These are phyloP conservation scores for Mycteria americana DNA, from an alignment of 2,797 vertebrate genomes.

Conservation along the genomic window DNA sequence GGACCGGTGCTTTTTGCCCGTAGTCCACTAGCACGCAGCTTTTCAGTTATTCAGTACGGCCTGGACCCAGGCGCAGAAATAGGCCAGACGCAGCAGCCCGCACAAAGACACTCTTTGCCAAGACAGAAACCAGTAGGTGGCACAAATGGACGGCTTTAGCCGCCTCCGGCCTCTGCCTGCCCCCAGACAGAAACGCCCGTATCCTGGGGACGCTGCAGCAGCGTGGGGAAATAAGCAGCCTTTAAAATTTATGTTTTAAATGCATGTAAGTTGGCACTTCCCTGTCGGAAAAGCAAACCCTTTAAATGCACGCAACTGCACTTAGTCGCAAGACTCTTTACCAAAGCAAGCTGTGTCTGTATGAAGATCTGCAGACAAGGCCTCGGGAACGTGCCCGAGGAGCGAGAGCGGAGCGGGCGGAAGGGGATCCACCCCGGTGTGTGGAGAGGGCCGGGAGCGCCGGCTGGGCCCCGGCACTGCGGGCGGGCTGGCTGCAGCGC, in stretches of 20 bases:
- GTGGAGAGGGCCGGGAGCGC: rapidly evolving
- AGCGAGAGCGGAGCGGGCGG: rapidly evolving
- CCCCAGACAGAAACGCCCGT: rapidly evolving
- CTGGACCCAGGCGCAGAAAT: rapidly evolving
- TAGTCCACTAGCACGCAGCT: rapidly evolving
- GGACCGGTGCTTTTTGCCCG: rapidly evolving
- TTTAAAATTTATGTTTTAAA: rapidly evolving
- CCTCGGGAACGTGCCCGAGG: no score
- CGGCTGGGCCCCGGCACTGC: rapidly evolving
- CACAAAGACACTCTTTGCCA: neutral
- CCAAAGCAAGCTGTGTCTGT: rapidly evolving
- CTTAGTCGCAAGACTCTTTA: rapidly evolving
- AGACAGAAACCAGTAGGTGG: neutral
- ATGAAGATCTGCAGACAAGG: rapidly evolving
- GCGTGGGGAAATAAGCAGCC: rapidly evolving
- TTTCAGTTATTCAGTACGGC: neutral
- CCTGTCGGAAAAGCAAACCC: no score
- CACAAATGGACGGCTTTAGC: neutral
- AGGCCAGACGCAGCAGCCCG: neutral
- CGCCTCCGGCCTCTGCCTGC: rapidly evolving
- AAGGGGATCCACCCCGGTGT: rapidly evolving
- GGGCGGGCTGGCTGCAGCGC: rapidly evolving
- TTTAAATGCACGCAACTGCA: rapidly evolving
- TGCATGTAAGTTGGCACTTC: rapidly evolving
- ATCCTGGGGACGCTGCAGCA: neutral